Evolutionary conservation across 2,113 vertebrate genomes (phyloP).

Genomic region (Onychostruthus taczanowskii): DNA sequence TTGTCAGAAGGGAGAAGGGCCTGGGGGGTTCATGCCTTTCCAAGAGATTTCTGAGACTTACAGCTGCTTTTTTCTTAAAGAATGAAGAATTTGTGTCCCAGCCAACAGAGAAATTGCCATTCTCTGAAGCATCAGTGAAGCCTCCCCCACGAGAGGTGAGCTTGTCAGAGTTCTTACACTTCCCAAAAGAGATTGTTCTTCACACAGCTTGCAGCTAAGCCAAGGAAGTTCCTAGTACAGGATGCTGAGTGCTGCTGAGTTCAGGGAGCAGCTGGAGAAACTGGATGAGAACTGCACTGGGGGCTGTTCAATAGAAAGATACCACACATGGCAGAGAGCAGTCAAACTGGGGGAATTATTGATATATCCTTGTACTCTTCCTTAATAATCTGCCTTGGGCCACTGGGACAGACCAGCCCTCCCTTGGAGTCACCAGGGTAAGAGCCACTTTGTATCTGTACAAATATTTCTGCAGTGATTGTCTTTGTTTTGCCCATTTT

Average conservation of each 20-base stretch:
- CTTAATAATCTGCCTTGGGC: neutral
- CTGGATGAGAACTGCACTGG: neutral
- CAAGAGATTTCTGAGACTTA: neutral
- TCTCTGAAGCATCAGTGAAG: neutral
- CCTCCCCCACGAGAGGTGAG: slow-evolving; percentile 44
- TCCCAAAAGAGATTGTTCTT: neutral
- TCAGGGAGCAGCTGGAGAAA: neutral
- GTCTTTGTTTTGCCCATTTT: neutral
- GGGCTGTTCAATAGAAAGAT: neutral
- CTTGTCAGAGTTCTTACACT: neutral
- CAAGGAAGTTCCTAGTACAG: neutral
- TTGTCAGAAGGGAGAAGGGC: neutral
- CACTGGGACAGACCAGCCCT: neutral
- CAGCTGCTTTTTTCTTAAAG: slow-evolving; percentile 19
- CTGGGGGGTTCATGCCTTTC: neutral
- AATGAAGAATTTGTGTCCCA: slow-evolving; percentile 46
- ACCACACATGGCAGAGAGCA: neutral
- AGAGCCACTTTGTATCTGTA: neutral
- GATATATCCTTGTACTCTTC: neutral
- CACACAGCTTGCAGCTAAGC: neutral
- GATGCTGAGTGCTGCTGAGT: neutral
- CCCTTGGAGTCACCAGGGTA: neutral
- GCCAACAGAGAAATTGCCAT: neutral
- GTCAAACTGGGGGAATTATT: neutral
- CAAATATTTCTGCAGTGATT: neutral